phyloP scores from a whole-genome alignment of 2,113 vertebrate species.

The Protobothrops mucrosquamatus region DNA sequence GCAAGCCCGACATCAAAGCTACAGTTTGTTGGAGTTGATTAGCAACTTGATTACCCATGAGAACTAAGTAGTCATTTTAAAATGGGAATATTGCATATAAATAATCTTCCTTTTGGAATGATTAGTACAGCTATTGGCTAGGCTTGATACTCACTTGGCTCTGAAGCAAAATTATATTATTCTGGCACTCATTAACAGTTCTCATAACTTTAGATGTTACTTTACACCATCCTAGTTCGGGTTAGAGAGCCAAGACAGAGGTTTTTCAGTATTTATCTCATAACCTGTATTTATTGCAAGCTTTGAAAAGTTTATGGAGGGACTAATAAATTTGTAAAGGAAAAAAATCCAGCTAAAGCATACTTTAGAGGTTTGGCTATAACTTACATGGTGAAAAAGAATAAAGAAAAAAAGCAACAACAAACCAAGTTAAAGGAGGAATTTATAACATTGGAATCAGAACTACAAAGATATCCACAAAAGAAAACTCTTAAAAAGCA shows the following conservation, averaged over 20 bases:
- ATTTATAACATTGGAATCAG: no score
- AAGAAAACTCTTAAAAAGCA: no score
- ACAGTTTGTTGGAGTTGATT: conserved; percentile 35
- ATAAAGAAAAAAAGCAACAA: no score
- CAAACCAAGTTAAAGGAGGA: no score
- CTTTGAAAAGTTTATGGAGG: conserved; percentile 4
- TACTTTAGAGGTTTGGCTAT: no score
- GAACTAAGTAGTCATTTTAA: background rate
- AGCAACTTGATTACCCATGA: background rate
- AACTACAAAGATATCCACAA: no score
- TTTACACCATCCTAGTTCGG: background rate
- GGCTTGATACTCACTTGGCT: background rate
- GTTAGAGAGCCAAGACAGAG: fast-evolving
- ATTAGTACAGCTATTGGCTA: background rate
- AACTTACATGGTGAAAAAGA: no score
- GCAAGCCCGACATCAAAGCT: conserved; percentile 28
- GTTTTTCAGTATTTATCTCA: background rate
- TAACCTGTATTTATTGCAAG: background rate
- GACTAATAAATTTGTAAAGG: background rate
- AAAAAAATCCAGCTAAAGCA: no score
- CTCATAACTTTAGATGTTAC: background rate
- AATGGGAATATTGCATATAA: conserved; percentile 11
- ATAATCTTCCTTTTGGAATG: background rate
- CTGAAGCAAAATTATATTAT: background rate
- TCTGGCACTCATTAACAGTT: background rate